Evolutionary conservation across 2,888 invertebrate species (phyloP).

Genomic region (Julus scandinavius): DNA sequence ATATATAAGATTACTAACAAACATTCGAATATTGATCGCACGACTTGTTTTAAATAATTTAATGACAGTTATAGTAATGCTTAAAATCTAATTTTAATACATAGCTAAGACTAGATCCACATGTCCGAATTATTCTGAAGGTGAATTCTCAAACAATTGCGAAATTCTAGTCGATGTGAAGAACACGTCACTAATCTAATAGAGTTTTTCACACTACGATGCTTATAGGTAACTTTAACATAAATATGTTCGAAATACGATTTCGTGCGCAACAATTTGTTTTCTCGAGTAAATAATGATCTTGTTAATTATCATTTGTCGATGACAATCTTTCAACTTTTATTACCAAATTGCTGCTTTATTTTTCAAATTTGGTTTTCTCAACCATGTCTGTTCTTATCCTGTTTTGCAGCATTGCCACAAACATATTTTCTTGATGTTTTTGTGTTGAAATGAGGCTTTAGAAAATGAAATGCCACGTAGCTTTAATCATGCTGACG

Average conservation of each 20-base stretch:
- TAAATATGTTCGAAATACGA: conserved; percentile 13
- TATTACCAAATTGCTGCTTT: not conserved
- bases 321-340: not conserved
- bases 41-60: no score
- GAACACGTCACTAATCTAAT: not conserved
- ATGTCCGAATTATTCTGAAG: conserved; percentile 12
- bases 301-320: not conserved
- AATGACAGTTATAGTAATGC: no score
- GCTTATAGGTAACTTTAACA: conserved; percentile 29
- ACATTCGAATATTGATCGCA: no score
- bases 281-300: conserved; percentile 23
- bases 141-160: not conserved
- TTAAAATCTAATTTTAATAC: no score
- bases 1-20: no score
- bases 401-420: no score
- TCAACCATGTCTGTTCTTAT: not conserved
- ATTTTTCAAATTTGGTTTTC: not conserved
- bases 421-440: not conserved
- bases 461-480: not conserved
- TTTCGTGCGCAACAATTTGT: not conserved
- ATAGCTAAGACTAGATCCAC: not conserved
- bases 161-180: not conserved
- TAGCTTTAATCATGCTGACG: not conserved
- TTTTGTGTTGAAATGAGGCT: not conserved
- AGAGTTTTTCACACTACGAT: not conserved